Evolutionary conservation across 2,113 vertebrate species (phyloP), one percentile per base, ranked within the genome.

Genomic region (human (Homo sapiens)): DNA sequence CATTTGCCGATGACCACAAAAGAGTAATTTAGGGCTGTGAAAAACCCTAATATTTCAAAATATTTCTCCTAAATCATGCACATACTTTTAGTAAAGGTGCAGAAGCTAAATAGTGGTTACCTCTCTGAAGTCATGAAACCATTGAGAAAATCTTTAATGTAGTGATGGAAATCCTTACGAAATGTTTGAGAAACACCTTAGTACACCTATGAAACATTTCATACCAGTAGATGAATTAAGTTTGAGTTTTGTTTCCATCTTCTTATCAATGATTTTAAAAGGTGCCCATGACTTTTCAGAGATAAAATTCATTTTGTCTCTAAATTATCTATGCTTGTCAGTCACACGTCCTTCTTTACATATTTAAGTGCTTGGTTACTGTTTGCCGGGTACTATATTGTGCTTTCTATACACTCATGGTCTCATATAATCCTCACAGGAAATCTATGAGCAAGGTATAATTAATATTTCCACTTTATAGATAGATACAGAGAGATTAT

Each of bases 21-120:
- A 35, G 18, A 84, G 1, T 82, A 89, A 78, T 70, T 82, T n/a
- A 55, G 13, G 11, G 6, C 17, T 68, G 2, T 72, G 23, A 75
- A 80, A 85, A 32, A 92, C 84, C 27, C 83, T 55, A 82, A 52
- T 57, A 84, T 97, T 96, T 88, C 4, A 83, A 83, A 79, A 68
- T 89, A 85, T 61, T 88, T 88, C 70, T 73, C 30, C 55, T 88
- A 68, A 94, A 68, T 89, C 7, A 55, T 94, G n/a, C 9, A 66
- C 27, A 25, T 82, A 61, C 10, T 50, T 92, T 0, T 76, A 52
- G 66, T 75, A 84, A 90, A 89, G 35, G 23, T 88, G 27, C 35
- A 93, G 40, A 85, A 81, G 3, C 32, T 84, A 70, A 55, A 25
- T 57, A 59, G 8, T 35, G 3, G 6, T 59, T 92, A 48, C 6